A percentile compares a stretch with the other conserved stretches of the same genome.
phyloP scores from a whole-genome alignment of 2,797 vertebrate species.

The Cossypha heuglini region DNA sequence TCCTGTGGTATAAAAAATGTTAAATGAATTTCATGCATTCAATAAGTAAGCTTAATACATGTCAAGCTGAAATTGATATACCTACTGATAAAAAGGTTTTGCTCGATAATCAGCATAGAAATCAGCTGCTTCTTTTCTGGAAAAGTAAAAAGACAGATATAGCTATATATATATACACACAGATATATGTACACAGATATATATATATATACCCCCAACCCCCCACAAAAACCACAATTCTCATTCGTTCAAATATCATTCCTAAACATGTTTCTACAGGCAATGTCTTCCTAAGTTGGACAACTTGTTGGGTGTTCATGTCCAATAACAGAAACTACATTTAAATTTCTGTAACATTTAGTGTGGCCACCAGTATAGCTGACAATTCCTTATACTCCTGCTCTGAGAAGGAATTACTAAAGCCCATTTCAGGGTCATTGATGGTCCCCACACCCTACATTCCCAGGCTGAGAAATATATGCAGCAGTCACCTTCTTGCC shows the following conservation, averaged over 20 bases:
- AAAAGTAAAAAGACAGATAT: conserved; percentile 62
- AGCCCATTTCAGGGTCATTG: background rate
- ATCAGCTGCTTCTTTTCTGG: conserved; percentile 88
- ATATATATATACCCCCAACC: background rate
- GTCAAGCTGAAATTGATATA: conserved; percentile 26
- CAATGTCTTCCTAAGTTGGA: background rate
- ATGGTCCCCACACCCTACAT: background rate
- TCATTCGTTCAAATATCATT: background rate
- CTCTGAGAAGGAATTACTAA: background rate
- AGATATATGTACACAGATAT: fast-evolving
- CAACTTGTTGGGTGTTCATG: background rate
- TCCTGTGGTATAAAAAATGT: background rate
- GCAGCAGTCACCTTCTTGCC: background rate
- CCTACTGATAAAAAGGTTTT: conserved; percentile 90
- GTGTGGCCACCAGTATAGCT: background rate
- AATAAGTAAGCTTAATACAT: background rate
- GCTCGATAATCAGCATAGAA: conserved; percentile 88
- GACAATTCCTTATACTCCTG: background rate
- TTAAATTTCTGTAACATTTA: background rate
- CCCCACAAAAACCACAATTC: background rate
- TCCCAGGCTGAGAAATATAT: background rate
- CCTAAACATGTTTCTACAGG: background rate
- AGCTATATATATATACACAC: fast-evolving
- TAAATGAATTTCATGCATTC: background rate
- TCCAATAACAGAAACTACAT: background rate